Percentiles rank a stretch among this genome's conserved stretches.
These are phyloP conservation scores for Chironomus striatipennis DNA, from an alignment of 1,140 invertebrate species.

Conservation along the genomic window DNA sequence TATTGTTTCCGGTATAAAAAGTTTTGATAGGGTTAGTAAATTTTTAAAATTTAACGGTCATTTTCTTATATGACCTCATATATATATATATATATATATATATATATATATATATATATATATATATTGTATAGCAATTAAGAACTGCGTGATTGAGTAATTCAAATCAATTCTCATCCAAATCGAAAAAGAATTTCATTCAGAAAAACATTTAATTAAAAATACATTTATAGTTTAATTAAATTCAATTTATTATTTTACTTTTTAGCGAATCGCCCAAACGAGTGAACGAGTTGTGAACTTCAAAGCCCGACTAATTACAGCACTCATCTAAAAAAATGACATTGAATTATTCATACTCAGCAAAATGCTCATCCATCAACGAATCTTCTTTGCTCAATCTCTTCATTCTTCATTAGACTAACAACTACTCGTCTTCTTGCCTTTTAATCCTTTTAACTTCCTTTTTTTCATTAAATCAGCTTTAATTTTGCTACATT, in stretches of 20 bases:
- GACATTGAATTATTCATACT: background rate
- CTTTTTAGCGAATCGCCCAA: conserved; percentile 64
- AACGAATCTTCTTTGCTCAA: background rate
- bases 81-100: too few relatives aligned
- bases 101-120: too few relatives aligned
- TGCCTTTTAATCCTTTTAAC: background rate
- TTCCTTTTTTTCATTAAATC: background rate
- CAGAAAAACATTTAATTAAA: background rate
- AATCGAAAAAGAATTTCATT: too few relatives aligned
- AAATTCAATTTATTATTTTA: conserved; percentile 27
- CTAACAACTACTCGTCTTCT: background rate
- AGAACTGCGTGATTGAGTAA: too few relatives aligned
- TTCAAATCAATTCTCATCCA: too few relatives aligned
- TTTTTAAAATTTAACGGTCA: too few relatives aligned
- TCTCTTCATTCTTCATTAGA: background rate
- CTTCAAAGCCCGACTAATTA: conserved; percentile 82
- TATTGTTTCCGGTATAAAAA: too few relatives aligned
- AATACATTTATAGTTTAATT: background rate
- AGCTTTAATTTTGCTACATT: background rate
- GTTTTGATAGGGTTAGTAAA: too few relatives aligned
- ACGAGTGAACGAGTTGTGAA: conserved; percentile 81
- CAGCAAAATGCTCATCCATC: background rate
- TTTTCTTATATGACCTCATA: too few relatives aligned
- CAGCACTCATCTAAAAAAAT: conserved; percentile 68
- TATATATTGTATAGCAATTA: too few relatives aligned